Evolutionary conservation across 2,888 invertebrate species (phyloP), one percentile per base, ranked within the genome.

Genomic region (Lepidocyrtoides sp.): DNA sequence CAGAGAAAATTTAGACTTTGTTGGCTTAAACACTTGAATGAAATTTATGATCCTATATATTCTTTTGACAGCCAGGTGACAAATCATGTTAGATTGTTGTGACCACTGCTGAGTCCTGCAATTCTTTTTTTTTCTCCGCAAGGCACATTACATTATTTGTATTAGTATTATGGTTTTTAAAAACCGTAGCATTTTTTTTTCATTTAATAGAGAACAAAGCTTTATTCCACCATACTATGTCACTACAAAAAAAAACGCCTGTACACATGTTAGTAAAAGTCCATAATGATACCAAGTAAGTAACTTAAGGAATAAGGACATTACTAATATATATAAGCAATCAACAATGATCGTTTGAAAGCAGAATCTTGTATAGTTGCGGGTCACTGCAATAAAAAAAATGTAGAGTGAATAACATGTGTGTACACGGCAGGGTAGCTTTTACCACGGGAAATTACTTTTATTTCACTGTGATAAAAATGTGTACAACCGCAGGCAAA

Each of bases 371-470:
- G 81, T 81, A 72, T 0, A n/a, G 8, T 69, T 72, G 41, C 17
- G 44, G 44, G 20, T 29, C 12, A 54, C 57, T 20, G 32, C 57
- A 57, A 57, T 79, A 79, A 79, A 51, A 77, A 75, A 36, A n/a
- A n/a, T 79, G 36, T 79, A 17, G 8, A 79, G 36, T 54, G 79
- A 36, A 79, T 57, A 79, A 79, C 79, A 79, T 54, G 32, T 79
- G 36, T 23, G 32, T 57, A 17, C 36, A 8, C 57, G n/a, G 36
- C 2, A 20, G 54, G 54, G 36, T 66, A 51, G 81, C 54, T 82
- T 88, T 89, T 82, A 89, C 89, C 60, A 60, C 72, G 57, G 72
- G 75, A 89, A 89, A 89, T 89, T 83, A 63, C 89, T 89, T 89
- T 83, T 83, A 89, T 77, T 89, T 83, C 36, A 63, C 29, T n/a